Evolutionary conservation across 1,140 invertebrate genomes (phyloP).

Genomic region (Paralvinella palmiformis): DNA sequence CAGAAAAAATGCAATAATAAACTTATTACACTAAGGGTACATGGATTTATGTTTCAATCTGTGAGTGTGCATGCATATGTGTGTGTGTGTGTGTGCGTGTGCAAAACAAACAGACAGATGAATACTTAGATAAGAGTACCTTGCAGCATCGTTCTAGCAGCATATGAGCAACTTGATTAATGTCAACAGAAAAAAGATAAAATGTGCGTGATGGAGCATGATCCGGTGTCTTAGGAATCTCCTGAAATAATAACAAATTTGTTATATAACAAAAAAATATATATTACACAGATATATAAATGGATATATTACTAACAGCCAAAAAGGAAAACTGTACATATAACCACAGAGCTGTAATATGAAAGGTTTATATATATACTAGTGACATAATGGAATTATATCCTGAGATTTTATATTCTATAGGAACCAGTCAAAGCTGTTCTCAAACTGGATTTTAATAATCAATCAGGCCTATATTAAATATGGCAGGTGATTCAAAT

Average conservation of each 20-base stretch:
- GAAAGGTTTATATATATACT: neutral
- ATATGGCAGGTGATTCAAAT: too few species aligned
- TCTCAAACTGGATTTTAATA: too few species aligned
- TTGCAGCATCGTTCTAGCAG: constrained; percentile 70
- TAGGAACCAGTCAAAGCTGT: too few species aligned
- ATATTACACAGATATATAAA: neutral
- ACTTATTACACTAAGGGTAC: too few species aligned
- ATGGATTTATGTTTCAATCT: too few species aligned
- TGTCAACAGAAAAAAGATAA: constrained; percentile 69
- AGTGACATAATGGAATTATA: neutral
- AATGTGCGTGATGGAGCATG: constrained; percentile 62
- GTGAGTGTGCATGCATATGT: too few species aligned
- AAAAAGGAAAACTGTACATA: neutral
- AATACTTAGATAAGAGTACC: constrained; percentile 20
- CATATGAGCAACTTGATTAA: constrained; percentile 61
- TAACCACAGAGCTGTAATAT: neutral
- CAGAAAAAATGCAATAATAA: too few species aligned
- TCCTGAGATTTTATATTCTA: neutral
- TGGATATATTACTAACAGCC: neutral
- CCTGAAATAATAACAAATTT: constrained; percentile 51
- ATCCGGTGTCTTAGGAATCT: constrained; percentile 57
- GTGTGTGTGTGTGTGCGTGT: too few species aligned
- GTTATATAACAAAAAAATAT: neutral
- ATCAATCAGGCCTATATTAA: too few species aligned
- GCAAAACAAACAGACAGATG: neutral